Base-by-base conservation (phyloP, 2,797 vertebrate species). In the Phaenicophaeus curvirostris region DNA sequence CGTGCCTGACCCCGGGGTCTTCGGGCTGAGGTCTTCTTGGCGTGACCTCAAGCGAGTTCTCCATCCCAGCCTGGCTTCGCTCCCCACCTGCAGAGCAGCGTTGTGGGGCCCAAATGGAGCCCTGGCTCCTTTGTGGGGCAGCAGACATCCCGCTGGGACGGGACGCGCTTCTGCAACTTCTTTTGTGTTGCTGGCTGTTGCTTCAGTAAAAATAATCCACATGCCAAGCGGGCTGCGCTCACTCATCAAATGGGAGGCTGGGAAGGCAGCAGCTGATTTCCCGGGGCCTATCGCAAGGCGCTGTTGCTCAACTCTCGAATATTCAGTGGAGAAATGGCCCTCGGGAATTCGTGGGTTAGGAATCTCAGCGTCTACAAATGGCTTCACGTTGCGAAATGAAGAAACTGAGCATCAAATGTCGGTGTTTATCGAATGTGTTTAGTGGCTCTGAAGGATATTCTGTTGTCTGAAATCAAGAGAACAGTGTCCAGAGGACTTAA, bases 241-340 rank as follows among this genome's bases (percentile, higher is more conserved):
- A 85, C 74, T 95, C 73, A 61, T 96, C 97, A 93, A 90, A 95
- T 96, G 89, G 85, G 93, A 87, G 86, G 89, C 90, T 75, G 8
- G 74, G 58, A 94, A 90, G 54, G 93, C 83, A 90, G 83, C 96
- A 94, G 79, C 88, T 96, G 96, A 94, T 88, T 87, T 73, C 48
- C 82, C 9, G 33, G 71, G 92, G 71, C 93, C 95, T 96, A 86
- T 95, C 15, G 50, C 72, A 27, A 54, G 68, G 67, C 2, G 2
- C 67, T 74, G 65, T 96, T 95, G 89, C 92, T 93, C 85, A 91
- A 58, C 85, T 81, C 88, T 55, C 17, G 80, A 92, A 44, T 78
- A 83, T 78, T 87, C 87, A 46, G 77, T 41, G 79, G 77, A 84
- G 93, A 93, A 87, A 84, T 13, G 58, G 53, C 90, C 83, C 82